phyloP scores from a whole-genome alignment of 1,140 invertebrate genomes.

The Heliconius hewitsoni region DNA sequence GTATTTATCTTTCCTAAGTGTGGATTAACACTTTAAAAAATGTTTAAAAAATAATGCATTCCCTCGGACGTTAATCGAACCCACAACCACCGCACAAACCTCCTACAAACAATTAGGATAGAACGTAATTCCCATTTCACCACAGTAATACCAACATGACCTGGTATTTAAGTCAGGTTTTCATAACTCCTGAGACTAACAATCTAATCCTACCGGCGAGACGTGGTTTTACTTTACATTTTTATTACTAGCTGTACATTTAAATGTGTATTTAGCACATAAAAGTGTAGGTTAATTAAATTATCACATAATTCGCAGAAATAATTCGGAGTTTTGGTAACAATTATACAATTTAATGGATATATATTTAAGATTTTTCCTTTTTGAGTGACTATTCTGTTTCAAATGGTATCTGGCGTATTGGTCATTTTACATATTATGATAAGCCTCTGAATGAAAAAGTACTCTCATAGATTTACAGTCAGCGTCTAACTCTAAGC shows the following conservation, averaged over 20 bases:
- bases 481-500: too few relatives aligned
- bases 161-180: neutral
- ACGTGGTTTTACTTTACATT: conserved; percentile 6
- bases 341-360: neutral
- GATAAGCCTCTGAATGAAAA: too few relatives aligned
- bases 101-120: neutral
- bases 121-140: neutral
- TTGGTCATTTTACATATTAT: too few relatives aligned
- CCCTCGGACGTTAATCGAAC: too few relatives aligned
- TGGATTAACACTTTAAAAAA: too few relatives aligned
- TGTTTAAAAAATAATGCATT: too few relatives aligned
- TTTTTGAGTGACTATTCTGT: neutral
- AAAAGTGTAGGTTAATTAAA: neutral
- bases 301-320: neutral
- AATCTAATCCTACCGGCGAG: neutral
- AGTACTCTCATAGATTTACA: too few relatives aligned
- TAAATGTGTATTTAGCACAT: neutral
- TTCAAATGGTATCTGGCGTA: neutral
- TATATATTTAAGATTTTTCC: neutral
- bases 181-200: neutral
- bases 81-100: neutral
- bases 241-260: neutral
- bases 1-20: too few relatives aligned
- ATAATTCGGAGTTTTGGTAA: neutral
- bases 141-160: neutral